Percentiles rank a stretch among this genome's conserved stretches.
Conservation (phyloP, 1,140 invertebrate genomes). For the Musca domestica region DNA sequence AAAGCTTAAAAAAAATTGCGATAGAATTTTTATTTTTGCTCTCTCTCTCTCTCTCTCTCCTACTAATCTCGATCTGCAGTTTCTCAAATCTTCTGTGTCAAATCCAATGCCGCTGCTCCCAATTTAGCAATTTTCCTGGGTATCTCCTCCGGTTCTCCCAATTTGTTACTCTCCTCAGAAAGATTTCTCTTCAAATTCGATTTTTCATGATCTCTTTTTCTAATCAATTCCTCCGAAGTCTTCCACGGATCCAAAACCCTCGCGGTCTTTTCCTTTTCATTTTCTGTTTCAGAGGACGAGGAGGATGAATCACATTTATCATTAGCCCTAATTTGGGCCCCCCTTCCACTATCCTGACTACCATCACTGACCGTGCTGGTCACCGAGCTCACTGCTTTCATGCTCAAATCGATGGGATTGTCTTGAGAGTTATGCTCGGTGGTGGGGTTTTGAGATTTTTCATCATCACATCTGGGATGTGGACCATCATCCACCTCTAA, state of each 20-base stretch:
- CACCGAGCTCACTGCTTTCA: conserved; percentile 62
- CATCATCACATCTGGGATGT: too few relatives aligned
- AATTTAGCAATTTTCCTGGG: conserved; percentile 48
- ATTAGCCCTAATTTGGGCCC: conserved; percentile 30
- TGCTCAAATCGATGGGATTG: conserved; percentile 77
- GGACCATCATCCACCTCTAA: neutral
- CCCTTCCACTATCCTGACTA: neutral
- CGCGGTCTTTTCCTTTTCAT: conserved; percentile 51
- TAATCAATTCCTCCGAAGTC: conserved; percentile 26
- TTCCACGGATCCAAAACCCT: conserved; percentile 30
- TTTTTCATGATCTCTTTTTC: neutral
- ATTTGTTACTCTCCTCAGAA: neutral
- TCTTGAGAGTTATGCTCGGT: conserved; percentile 56
- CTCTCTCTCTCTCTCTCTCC: too few relatives aligned
- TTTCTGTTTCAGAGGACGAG: conserved; percentile 41
- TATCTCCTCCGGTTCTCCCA: conserved; percentile 39
- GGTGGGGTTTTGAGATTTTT: neutral
- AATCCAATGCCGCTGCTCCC: conserved; percentile 62
- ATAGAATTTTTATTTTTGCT: too few relatives aligned
- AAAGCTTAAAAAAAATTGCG: neutral
- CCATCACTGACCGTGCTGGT: conserved; percentile 33
- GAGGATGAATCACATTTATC: neutral
- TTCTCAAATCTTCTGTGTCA: conserved; percentile 61
- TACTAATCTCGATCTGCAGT: too few relatives aligned
- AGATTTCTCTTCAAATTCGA: conserved; percentile 1